Percentiles rank a stretch among this genome's conserved stretches.
phyloP scores from a whole-genome alignment of 2,113 vertebrate genomes.

The Podilymbus podiceps region DNA sequence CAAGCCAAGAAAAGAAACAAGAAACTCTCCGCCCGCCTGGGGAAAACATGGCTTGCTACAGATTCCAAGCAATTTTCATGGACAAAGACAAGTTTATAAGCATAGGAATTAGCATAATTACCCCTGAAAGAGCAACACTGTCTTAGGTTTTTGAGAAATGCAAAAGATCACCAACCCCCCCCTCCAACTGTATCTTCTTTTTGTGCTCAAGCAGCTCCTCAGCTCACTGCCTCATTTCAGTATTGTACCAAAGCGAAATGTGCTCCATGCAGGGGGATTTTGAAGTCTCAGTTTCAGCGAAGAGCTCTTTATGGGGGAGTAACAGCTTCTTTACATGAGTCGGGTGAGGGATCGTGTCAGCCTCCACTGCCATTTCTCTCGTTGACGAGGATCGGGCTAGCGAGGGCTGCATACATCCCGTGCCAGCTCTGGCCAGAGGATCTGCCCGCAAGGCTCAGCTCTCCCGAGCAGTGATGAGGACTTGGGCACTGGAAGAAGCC shows the following conservation, averaged over 20 bases:
- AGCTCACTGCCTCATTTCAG: not conserved
- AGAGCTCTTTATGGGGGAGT: not conserved
- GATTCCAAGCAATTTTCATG: slow-evolving; percentile 25
- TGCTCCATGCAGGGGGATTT: not conserved
- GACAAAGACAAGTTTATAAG: slow-evolving; percentile 55
- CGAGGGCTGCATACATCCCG: rapidly evolving
- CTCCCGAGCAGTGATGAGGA: not conserved
- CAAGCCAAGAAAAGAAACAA: not conserved
- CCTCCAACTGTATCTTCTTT: not conserved
- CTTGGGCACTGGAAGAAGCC: not conserved
- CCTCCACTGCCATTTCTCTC: not conserved
- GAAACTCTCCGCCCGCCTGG: not conserved
- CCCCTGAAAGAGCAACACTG: slow-evolving; percentile 8
- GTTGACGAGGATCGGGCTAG: not conserved
- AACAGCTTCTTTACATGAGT: not conserved
- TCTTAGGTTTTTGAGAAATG: not conserved
- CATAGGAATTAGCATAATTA: slow-evolving; percentile 30
- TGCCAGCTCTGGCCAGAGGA: not conserved
- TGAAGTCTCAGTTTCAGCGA: not conserved
- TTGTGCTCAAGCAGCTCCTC: not conserved
- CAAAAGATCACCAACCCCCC: not conserved
- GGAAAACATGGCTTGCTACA: not conserved
- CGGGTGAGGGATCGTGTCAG: not conserved
- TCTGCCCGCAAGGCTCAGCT: not conserved
- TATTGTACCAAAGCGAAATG: not conserved